These are phyloP conservation scores for Callaeas wilsoni DNA, from an alignment of 2,113 vertebrate species.

Conservation along the genomic window DNA sequence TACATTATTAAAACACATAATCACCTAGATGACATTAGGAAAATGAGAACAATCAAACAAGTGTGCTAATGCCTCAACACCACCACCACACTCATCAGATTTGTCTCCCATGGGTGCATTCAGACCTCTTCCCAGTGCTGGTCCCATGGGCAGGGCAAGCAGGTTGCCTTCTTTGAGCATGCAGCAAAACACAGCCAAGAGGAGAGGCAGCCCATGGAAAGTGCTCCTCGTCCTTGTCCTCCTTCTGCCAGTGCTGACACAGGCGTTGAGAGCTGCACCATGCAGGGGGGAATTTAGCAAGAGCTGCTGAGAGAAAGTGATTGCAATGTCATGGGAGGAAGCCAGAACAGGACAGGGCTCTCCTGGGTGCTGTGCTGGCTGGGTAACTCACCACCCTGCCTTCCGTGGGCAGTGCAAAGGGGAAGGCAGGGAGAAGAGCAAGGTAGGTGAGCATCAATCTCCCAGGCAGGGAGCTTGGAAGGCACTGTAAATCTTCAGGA, in stretches of 20 bases:
- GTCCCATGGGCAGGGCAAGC: background rate
- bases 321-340: rapidly evolving
- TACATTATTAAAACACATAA: background rate
- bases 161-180: background rate
- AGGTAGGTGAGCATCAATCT: background rate
- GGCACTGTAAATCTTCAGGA: background rate
- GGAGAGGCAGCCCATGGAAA: background rate
- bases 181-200: background rate
- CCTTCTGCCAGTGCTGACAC: background rate
- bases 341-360: background rate
- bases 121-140: background rate
- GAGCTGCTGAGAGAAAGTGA: background rate
- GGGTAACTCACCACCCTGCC: background rate
- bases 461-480: background rate
- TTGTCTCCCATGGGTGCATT: background rate
- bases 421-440: background rate
- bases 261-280: background rate
- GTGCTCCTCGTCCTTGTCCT: rapidly evolving
- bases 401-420: rapidly evolving
- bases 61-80: background rate
- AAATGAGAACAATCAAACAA: background rate
- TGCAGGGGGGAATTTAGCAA: background rate
- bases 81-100: background rate
- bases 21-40: background rate
- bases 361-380: background rate